Conservation (phyloP, 2,113 vertebrate genomes). For the Eudyptes chrysolophus region DNA sequence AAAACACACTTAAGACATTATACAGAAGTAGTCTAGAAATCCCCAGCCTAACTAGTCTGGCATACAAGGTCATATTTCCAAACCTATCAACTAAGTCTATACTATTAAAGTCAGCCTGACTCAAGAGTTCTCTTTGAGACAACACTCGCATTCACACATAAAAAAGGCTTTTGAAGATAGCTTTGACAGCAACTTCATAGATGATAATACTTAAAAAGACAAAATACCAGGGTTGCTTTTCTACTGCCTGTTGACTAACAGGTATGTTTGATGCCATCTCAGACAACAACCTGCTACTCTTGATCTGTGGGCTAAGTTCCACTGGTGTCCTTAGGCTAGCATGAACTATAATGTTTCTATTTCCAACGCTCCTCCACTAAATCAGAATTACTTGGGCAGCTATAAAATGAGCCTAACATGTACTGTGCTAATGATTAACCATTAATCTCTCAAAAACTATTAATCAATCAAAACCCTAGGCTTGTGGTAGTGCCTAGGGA, state of each 20-base stretch:
- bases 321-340: background rate
- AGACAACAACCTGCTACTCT: background rate
- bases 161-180: background rate
- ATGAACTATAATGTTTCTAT: background rate
- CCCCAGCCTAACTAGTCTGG: background rate
- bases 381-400: background rate
- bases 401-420: background rate
- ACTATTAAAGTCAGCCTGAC: background rate
- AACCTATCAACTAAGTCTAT: background rate
- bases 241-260: background rate
- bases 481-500: background rate
- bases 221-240: background rate
- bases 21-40: background rate
- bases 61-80: background rate
- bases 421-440: constrained; percentile 5
- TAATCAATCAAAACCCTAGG: background rate
- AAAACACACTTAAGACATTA: background rate
- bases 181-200: constrained; percentile 15
- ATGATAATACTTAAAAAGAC: background rate
- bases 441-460: background rate
- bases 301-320: background rate
- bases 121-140: background rate
- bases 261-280: background rate
- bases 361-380: background rate
- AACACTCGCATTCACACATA: background rate